Conservation (phyloP, 2,888 invertebrate species). For the Andricus quercusramuli region DNA sequence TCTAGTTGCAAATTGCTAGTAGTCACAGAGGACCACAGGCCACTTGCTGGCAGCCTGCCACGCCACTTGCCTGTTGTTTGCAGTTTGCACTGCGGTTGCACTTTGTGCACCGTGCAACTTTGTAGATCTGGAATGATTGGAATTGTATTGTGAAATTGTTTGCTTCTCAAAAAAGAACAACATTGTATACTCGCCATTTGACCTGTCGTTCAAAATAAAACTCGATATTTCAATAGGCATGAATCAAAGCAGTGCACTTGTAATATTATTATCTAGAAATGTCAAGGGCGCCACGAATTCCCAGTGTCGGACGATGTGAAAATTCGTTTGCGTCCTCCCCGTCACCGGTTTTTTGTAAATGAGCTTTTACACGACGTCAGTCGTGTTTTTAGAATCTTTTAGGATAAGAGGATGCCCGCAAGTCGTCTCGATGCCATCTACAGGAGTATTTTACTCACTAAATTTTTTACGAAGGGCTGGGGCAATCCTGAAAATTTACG, state of each 20-base stretch:
- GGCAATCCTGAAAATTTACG: conserved; percentile 94
- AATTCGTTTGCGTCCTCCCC: not conserved
- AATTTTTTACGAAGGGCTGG: conserved; percentile 98
- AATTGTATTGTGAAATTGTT: too few relatives aligned
- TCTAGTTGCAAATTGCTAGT: too few relatives aligned
- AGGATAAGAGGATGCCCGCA: conserved; percentile 68
- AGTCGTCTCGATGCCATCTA: conserved; percentile 87
- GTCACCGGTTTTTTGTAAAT: not conserved
- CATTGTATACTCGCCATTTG: not conserved
- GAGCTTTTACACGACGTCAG: not conserved
- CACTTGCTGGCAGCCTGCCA: too few relatives aligned
- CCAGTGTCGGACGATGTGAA: conserved; percentile 12
- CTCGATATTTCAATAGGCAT: not conserved
- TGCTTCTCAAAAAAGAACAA: not conserved
- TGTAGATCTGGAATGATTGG: too few relatives aligned
- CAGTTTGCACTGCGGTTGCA: too few relatives aligned
- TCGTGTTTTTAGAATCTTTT: not conserved
- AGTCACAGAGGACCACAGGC: too few relatives aligned
- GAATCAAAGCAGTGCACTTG: not conserved
- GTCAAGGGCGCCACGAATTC: not conserved
- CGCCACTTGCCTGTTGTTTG: too few relatives aligned
- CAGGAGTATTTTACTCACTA: conserved; percentile 91
- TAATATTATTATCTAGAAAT: conserved; percentile 1
- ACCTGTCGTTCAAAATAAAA: not conserved
- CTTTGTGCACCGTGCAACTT: too few relatives aligned